phyloP scores from a whole-genome alignment of 1,140 invertebrate genomes.

The Drosophila novamexicana region DNA sequence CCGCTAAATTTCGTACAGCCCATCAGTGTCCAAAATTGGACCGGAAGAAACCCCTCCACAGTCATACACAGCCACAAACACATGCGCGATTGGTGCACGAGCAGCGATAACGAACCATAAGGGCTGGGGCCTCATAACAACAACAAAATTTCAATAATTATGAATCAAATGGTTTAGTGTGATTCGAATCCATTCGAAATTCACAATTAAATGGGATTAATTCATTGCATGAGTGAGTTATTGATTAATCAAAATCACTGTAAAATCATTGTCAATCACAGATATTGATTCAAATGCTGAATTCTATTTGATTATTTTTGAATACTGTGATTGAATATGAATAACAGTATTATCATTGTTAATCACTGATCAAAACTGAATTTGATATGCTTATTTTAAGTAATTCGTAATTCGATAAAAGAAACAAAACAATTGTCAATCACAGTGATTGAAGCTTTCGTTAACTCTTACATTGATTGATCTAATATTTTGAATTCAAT shows the following conservation, averaged over 20 bases:
- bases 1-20: not conserved
- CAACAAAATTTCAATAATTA: not conserved
- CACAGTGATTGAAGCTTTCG: too few species aligned
- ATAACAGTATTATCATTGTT: not conserved
- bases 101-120: conserved; percentile 68
- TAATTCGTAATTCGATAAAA: too few species aligned
- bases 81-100: conserved; percentile 47
- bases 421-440: too few species aligned
- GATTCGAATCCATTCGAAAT: not conserved
- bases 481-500: too few species aligned
- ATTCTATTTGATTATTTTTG: too few species aligned
- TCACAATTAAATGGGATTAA: not conserved
- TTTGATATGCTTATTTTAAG: not conserved
- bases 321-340: too few species aligned
- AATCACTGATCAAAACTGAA: not conserved
- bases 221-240: too few species aligned
- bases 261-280: too few species aligned
- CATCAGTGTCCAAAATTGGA: not conserved
- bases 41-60: not conserved
- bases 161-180: not conserved
- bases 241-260: too few species aligned
- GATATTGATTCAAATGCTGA: too few species aligned
- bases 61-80: conserved; percentile 24
- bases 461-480: too few species aligned
- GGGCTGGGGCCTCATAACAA: conserved; percentile 2